Evolutionary conservation across 2,113 vertebrate species (phyloP).

Genomic region (Empidonax traillii): DNA sequence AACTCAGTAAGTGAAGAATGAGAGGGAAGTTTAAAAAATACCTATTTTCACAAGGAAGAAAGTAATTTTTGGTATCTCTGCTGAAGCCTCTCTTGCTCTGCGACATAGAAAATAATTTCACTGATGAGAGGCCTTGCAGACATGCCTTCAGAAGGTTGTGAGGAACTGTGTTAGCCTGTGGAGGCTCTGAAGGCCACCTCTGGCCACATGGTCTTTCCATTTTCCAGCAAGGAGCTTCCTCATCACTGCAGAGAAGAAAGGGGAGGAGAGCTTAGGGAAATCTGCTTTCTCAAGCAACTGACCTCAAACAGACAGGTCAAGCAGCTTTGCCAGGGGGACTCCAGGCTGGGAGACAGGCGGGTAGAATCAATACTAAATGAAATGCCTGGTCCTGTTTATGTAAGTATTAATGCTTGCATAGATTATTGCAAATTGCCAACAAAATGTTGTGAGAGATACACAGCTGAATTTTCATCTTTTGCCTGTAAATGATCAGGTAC

Average conservation of each 20-base stretch:
- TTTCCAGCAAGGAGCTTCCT: background rate
- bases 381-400: background rate
- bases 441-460: background rate
- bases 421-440: background rate
- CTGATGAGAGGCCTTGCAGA: background rate
- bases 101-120: background rate
- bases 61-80: background rate
- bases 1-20: background rate
- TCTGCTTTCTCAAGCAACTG: background rate
- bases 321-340: background rate
- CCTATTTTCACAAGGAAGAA: fast-evolving
- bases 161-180: fast-evolving
- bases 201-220: background rate
- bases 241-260: background rate
- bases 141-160: background rate
- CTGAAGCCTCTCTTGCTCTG: background rate
- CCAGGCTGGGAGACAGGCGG: background rate
- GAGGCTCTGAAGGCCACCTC: background rate
- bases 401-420: background rate
- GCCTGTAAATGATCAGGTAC: background rate
- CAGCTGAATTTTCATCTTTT: background rate
- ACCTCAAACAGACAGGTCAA: background rate
- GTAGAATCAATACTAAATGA: background rate
- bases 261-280: background rate
- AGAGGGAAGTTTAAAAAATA: background rate